Percentiles rank a stretch among this genome's conserved stretches.
Evolutionary conservation across 2,797 vertebrate genomes (phyloP).

Genomic region (Erethizon dorsatum): DNA sequence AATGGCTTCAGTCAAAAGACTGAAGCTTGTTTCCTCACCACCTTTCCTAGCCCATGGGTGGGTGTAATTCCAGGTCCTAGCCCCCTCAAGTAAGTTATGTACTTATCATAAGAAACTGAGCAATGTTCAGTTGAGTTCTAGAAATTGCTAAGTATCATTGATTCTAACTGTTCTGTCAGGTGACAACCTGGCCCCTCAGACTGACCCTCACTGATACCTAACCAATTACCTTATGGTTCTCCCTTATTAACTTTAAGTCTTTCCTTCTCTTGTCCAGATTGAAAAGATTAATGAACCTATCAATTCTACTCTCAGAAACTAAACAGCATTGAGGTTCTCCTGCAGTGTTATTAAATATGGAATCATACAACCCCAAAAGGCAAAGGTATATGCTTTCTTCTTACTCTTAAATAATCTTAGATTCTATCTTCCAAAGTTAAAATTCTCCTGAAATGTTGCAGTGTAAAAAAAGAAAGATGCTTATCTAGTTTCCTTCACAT

Average conservation of each 20-base stretch:
- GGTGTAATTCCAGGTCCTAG: not conserved
- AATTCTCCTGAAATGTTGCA: conserved; percentile 40
- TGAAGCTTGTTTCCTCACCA: not conserved
- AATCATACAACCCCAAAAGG: not conserved
- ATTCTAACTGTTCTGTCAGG: conserved; percentile 35
- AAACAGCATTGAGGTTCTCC: not conserved
- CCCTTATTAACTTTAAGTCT: not conserved
- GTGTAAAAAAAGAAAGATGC: not conserved
- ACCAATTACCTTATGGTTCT: not conserved
- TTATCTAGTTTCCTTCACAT: conserved; percentile 36
- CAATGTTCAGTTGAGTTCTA: not conserved
- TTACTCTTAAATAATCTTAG: conserved; percentile 29
- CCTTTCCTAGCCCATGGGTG: not conserved
- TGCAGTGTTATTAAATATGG: not conserved
- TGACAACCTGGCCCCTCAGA: not conserved
- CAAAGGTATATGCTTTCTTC: conserved; percentile 21
- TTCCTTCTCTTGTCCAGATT: conserved; percentile 26
- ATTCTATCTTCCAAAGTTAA: conserved; percentile 14
- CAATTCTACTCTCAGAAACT: conserved; percentile 1
- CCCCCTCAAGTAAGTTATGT: not conserved
- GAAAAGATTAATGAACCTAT: conserved; percentile 39
- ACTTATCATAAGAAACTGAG: conserved; percentile 35
- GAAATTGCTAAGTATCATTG: not conserved
- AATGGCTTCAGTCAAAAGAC: not conserved
- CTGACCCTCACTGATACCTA: conserved; percentile 37